phyloP scores from a whole-genome alignment of 2,888 invertebrate genomes.

The Ischnus inquisitorius region DNA sequence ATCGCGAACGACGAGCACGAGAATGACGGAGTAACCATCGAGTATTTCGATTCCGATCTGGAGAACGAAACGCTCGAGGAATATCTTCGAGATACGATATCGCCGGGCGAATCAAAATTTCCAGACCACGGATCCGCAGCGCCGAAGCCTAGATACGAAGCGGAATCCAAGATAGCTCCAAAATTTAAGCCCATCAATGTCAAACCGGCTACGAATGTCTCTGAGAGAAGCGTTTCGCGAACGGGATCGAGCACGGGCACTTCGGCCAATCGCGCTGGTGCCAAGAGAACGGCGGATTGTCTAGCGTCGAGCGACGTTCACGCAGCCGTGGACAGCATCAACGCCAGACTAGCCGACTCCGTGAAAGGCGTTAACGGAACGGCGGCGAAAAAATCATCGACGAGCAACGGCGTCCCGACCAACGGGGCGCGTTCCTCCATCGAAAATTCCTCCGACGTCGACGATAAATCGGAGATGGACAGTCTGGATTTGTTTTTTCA shows the following conservation, averaged over 20 bases:
- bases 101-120: not conserved
- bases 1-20: conserved; percentile 49
- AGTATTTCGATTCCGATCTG: conserved; percentile 71
- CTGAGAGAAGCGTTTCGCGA: not conserved
- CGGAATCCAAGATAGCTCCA: not conserved
- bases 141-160: conserved; percentile 21
- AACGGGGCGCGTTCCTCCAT: not conserved
- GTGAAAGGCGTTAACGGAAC: conserved; percentile 15
- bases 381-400: not conserved
- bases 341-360: conserved; percentile 54
- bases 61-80: conserved; percentile 62
- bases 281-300: conserved; percentile 5
- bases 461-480: conserved; percentile 40
- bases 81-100: conserved; percentile 34
- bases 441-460: not conserved
- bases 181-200: not conserved
- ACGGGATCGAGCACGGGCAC: not conserved
- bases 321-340: conserved; percentile 49
- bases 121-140: not conserved
- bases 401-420: not conserved
- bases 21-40: conserved; percentile 60
- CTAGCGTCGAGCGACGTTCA: conserved; percentile 3
- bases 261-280: not conserved
- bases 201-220: not conserved
- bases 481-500: conserved; percentile 81